A percentile compares a stretch with the other conserved stretches of the same genome.
Conservation (phyloP, 2,888 invertebrate genomes). For the Brachycybe producta region DNA sequence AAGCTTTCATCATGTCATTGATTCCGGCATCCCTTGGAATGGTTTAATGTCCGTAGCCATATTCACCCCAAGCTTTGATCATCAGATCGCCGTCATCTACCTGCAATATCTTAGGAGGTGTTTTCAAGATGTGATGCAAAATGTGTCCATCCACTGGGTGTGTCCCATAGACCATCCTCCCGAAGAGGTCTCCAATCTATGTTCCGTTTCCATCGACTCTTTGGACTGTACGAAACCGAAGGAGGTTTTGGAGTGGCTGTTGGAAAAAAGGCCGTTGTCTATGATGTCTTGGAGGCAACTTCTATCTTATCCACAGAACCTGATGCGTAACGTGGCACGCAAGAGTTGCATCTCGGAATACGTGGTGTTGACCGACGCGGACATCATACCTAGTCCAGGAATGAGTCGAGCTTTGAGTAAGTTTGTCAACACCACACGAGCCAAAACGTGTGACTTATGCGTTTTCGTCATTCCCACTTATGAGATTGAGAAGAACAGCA, state of each 20-base stretch:
- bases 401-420: background rate
- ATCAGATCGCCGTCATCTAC: conserved; percentile 56
- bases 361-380: background rate
- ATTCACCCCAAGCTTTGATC: conserved; percentile 52
- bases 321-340: conserved; percentile 2
- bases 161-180: conserved; percentile 49
- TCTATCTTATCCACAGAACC: background rate
- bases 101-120: conserved; percentile 58
- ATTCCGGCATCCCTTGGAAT: conserved; percentile 64
- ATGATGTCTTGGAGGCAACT: conserved; percentile 54
- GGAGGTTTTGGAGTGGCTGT: conserved; percentile 40
- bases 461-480: background rate
- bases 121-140: conserved; percentile 53
- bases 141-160: conserved; percentile 65
- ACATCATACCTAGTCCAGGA: conserved; percentile 4
- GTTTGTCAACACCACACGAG: background rate
- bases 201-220: too few species aligned
- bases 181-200: background rate
- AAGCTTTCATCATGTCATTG: conserved; percentile 53
- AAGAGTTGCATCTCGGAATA: background rate
- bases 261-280: conserved; percentile 46
- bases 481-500: background rate
- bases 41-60: conserved; percentile 74
- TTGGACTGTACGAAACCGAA: too few species aligned
- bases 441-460: background rate